phyloP scores from a whole-genome alignment of 2,888 invertebrate species.

The Caenorhabditis becei region DNA sequence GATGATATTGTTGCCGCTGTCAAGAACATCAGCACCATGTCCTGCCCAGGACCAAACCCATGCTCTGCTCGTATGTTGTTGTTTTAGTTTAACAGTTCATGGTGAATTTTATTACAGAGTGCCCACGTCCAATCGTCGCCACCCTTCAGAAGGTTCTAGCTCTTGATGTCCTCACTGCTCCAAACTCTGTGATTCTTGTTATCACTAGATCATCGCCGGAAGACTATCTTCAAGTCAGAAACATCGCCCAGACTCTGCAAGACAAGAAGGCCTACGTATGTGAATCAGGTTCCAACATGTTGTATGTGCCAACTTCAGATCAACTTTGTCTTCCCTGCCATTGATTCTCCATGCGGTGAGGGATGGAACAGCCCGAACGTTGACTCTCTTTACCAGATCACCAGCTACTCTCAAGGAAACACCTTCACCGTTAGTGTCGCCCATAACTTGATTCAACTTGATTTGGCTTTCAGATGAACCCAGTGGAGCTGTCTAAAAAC shows the following conservation, averaged over 20 bases:
- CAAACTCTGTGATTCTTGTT: slow-evolving; percentile 73
- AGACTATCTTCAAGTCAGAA: slow-evolving; percentile 64
- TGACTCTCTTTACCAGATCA: slow-evolving; percentile 61
- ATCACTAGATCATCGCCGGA: slow-evolving; percentile 75
- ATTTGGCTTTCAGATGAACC: slow-evolving; percentile 66
- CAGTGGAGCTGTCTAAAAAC: slow-evolving; percentile 63
- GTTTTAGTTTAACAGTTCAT: background rate
- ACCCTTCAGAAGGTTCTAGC: slow-evolving; percentile 64
- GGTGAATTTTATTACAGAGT: slow-evolving; percentile 65
- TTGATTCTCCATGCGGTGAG: slow-evolving; percentile 72
- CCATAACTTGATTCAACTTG: no score
- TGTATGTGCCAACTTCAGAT: slow-evolving; percentile 59
- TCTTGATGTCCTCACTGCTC: slow-evolving; percentile 55
- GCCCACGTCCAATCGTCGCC: slow-evolving; percentile 72
- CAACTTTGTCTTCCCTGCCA: slow-evolving; percentile 69
- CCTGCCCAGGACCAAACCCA: slow-evolving; percentile 64
- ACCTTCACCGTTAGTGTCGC: slow-evolving; percentile 65
- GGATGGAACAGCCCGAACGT: slow-evolving; percentile 71
- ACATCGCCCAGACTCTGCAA: slow-evolving; percentile 53
- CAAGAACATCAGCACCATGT: slow-evolving; percentile 61
- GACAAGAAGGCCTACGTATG: slow-evolving; percentile 55
- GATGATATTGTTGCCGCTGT: slow-evolving; percentile 70
- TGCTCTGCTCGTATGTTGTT: slow-evolving; percentile 55
- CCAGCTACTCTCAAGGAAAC: slow-evolving; percentile 71
- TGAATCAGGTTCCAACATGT: background rate